Conservation (phyloP, 2,113 vertebrate species). For the Gambusia affinis region DNA sequence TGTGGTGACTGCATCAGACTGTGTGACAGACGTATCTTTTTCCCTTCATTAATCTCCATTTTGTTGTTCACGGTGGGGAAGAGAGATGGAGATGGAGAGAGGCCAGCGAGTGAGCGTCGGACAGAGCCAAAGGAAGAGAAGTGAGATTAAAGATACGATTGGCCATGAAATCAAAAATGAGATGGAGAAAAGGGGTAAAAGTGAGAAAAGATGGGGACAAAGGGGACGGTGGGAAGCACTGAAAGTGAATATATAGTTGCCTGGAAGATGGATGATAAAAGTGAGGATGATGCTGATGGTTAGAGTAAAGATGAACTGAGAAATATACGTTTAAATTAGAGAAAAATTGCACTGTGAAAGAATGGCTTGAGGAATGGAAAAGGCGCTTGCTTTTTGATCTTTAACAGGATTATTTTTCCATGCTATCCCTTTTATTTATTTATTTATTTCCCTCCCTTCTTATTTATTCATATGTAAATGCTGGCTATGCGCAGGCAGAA, state of each 20-base stretch:
- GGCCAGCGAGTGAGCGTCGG: conserved; percentile 30
- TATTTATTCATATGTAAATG: conserved; percentile 76
- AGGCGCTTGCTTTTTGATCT: conserved; percentile 74
- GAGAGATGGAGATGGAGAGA: conserved; percentile 18
- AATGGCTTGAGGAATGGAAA: conserved; percentile 45
- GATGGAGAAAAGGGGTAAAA: conserved; percentile 46
- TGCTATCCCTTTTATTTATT: conserved; percentile 73
- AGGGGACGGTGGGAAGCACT: conserved; percentile 34
- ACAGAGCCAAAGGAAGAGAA: conserved; percentile 41
- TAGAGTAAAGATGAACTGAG: conserved; percentile 20
- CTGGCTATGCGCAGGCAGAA: conserved; percentile 53
- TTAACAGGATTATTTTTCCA: conserved; percentile 77
- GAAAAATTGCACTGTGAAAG: conserved; percentile 49
- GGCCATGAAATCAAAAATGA: conserved; percentile 63
- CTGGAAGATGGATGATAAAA: conserved; percentile 19
- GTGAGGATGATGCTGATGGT: conserved; percentile 12
- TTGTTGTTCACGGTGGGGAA: conserved; percentile 73
- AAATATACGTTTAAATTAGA: conserved; percentile 62
- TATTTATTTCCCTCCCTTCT: conserved; percentile 44
- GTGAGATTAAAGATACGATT: conserved; percentile 68
- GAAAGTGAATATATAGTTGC: conserved; percentile 28
- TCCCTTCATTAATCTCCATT: conserved; percentile 79
- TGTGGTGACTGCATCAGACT: conserved; percentile 58
- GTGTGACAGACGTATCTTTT: conserved; percentile 74
- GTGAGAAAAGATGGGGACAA: conserved; percentile 35